Base-by-base conservation (phyloP, 2,888 invertebrate species). In the Muscina levida region DNA sequence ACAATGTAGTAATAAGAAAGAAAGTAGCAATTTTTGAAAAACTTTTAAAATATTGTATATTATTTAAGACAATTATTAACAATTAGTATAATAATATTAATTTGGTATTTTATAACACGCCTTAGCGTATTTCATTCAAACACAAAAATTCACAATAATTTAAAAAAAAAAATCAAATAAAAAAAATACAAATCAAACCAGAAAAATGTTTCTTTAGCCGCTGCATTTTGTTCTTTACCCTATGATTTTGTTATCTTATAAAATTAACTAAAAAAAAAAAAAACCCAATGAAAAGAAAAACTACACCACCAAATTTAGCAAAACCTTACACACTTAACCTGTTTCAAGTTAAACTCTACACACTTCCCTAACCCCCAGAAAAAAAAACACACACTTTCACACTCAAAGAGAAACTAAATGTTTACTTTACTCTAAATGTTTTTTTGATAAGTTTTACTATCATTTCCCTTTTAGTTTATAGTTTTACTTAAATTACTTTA, bases 401-500 rank as follows among this genome's bases (percentile, higher is more conserved):
- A 42, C 15, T 8, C 39, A 1, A 57, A 37, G 17, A 15, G 59
- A 42, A 42, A 42, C 42, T 62, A 62, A 62, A 62, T 62, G 62
- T 62, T 62, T 62, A 19, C 62, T 59, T 42, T 62, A n/a, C n/a
- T 62, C 62, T 62, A 62, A 62, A 62, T 62, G 62, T 62, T 62
- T 62, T n/a, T 42, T 8, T 19, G 11, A 48, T 19, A n/a, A 46
- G 46, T 46, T 46, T 19, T 48, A 1, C 37, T 11, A 37, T 15
- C 11, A 17, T 59, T 59, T 59, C 31, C 11, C n/a, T n/a, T n/a
- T n/a, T n/a, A n/a, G 39, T 59, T 59, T 39, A 19, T 39, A n/a
- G n/a, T n/a, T n/a, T n/a, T 39, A 59, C 39, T 37, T 59, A 17
- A 31, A 46, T 39, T 15, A 62, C 8, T 31, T 31, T 31, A 31